Evolutionary conservation across 2,113 vertebrate genomes (phyloP), one percentile per base, ranked within the genome.

Genomic region (Rhinopomastus cyanomelas): DNA sequence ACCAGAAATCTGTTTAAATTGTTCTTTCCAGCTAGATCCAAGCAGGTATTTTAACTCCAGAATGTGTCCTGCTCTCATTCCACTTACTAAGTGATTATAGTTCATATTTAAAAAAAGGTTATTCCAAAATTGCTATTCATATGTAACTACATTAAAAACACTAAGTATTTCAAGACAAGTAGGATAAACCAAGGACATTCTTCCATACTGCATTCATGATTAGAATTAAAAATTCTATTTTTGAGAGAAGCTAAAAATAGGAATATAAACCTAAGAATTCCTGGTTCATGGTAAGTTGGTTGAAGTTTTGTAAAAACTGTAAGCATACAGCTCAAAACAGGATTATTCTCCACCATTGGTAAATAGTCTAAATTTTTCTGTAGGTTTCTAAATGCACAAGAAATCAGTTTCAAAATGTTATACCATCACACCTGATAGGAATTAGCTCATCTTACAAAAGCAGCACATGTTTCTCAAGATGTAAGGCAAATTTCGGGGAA

Each of bases 401-500:
- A 67, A 92, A 94, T 93, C 51, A 80, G 25, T 81, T 92, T 69
- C n/a, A 73, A 80, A 86, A 52, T 20, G 8, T 51, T 53, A 84
- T 61, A 94, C 69, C 66, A 82, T 75, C 92, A 85, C 92, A 85
- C 66, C 85, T 93, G 81, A 61, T 92, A 88, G 68, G 77, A 95
- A 97, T 91, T 86, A 96, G 55, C 13, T 60, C 77, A 95, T 96
- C 59, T 82, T 96, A 92, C 80, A 94, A 88, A 94, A 89, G 22
- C 52, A 93, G 87, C 51, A 69, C 57, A 66, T 10, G 44, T 56
- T 95, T 74, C 80, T 86, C 68, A 88, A 93, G 94, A 86, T 93
- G 53, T 88, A 96, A 97, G 89, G 95, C 94, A 96, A 94, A 96
- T 97, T 96, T 95, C 92, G 97, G 95, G 92, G 95, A 98, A 98